Conservation (phyloP, 2,113 vertebrate species). For the Collichthys lucidus region DNA sequence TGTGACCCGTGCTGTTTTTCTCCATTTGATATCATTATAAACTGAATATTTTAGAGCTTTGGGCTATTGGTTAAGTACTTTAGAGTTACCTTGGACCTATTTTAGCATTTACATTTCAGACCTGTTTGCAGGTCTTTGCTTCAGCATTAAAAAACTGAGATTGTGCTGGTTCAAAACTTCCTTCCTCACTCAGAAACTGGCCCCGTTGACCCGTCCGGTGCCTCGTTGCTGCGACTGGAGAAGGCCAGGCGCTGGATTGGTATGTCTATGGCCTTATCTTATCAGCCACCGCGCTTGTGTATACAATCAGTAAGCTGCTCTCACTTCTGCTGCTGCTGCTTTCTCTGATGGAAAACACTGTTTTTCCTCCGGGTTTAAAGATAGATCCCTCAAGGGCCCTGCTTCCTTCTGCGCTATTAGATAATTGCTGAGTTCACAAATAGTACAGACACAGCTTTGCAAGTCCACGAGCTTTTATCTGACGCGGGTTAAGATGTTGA, state of each 20-base stretch:
- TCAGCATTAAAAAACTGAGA: background rate
- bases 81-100: background rate
- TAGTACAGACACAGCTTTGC: conserved; percentile 17
- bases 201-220: conserved; percentile 24
- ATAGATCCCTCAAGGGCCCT: conserved; percentile 56
- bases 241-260: conserved; percentile 37
- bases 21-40: background rate
- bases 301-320: conserved; percentile 50
- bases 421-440: conserved; percentile 63
- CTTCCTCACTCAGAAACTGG: conserved; percentile 28
- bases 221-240: conserved; percentile 12
- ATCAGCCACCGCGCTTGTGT: conserved; percentile 67
- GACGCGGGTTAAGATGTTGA: conserved; percentile 6
- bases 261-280: conserved; percentile 68
- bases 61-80: background rate
- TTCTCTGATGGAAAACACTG: conserved; percentile 63
- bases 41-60: background rate
- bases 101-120: background rate
- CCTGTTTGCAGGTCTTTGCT: background rate
- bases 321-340: conserved; percentile 32
- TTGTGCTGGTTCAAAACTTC: conserved; percentile 24
- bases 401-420: conserved; percentile 65
- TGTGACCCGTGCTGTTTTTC: background rate
- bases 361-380: conserved; percentile 66
- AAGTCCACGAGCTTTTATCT: conserved; percentile 13